Percentiles rank a stretch among this genome's conserved stretches.
Evolutionary conservation across 2,797 vertebrate genomes (phyloP).

Genomic region (Dipus sagitta): DNA sequence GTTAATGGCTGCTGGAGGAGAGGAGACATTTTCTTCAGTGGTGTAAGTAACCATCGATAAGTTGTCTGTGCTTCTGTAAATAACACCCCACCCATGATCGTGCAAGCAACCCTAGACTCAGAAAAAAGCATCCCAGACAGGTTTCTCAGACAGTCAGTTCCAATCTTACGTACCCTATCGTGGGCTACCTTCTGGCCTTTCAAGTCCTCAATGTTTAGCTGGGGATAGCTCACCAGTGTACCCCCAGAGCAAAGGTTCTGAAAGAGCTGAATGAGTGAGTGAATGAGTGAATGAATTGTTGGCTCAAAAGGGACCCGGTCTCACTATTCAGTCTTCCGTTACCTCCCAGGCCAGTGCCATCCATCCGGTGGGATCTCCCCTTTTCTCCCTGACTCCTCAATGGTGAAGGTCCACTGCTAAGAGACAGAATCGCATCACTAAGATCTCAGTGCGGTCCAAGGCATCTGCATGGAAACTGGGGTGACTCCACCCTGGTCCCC

Average conservation of each 20-base stretch:
- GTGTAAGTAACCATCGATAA: too few relatives aligned
- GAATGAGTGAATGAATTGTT: neutral
- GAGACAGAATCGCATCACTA: neutral
- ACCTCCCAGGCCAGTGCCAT: neutral
- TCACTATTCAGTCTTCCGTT: neutral
- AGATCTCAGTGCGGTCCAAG: neutral
- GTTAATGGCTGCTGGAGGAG: too few relatives aligned
- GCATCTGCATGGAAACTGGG: neutral
- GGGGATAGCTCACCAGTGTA: neutral
- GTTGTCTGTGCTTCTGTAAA: too few relatives aligned
- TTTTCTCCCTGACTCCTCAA: neutral
- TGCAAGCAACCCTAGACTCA: too few relatives aligned
- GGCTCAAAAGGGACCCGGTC: neutral
- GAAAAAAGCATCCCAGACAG: too few relatives aligned
- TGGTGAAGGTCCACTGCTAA: neutral
- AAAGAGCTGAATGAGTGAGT: neutral
- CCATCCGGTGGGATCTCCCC: neutral
- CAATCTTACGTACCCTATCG: neutral
- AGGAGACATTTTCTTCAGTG: too few relatives aligned
- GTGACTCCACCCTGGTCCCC: constrained; percentile 55
- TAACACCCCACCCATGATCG: too few relatives aligned
- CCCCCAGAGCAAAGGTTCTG: neutral
- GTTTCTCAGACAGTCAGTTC: neutral
- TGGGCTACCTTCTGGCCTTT: neutral
- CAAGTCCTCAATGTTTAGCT: neutral